A percentile compares a stretch with the other conserved stretches of the same genome.
phyloP scores from a whole-genome alignment of 2,888 invertebrate species.

The Ennomos quercinarius region DNA sequence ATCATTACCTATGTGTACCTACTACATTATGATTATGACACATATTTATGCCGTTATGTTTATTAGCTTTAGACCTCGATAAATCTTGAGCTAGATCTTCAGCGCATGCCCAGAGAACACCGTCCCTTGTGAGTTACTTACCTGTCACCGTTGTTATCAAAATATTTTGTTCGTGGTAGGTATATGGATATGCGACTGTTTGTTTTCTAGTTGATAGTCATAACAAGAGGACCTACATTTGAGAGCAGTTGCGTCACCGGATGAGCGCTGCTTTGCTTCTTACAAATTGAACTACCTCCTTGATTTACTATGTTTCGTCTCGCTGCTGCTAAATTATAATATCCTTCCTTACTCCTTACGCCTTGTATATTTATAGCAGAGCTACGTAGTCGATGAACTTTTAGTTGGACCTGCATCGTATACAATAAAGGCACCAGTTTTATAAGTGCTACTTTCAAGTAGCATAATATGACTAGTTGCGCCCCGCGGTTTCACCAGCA shows the following conservation, averaged over 20 bases:
- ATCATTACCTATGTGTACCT: too few relatives aligned
- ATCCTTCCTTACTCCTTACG: constrained; percentile 1
- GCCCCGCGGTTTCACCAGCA: too few relatives aligned
- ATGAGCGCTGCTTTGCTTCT: constrained; percentile 45
- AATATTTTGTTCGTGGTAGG: constrained; percentile 20
- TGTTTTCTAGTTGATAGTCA: constrained; percentile 31
- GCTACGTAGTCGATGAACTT: background rate
- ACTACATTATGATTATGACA: too few relatives aligned
- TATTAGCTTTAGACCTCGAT: too few relatives aligned
- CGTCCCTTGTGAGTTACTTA: background rate
- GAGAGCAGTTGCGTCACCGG: constrained; percentile 52
- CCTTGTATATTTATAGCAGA: background rate
- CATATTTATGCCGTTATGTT: too few relatives aligned
- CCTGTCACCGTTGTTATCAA: constrained; percentile 28
- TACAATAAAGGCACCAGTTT: too few relatives aligned
- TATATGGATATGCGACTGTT: constrained; percentile 23
- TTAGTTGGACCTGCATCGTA: background rate
- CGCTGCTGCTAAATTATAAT: constrained; percentile 5
- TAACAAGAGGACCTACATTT: constrained; percentile 39
- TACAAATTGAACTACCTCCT: constrained; percentile 17
- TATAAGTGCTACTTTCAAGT: too few relatives aligned
- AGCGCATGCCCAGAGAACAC: background rate
- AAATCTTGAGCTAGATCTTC: background rate
- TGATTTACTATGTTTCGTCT: too few relatives aligned
- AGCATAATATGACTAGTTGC: too few relatives aligned